These are phyloP conservation scores for Pogonocichla stellata DNA, from an alignment of 2,113 vertebrate species.

Conservation along the genomic window DNA sequence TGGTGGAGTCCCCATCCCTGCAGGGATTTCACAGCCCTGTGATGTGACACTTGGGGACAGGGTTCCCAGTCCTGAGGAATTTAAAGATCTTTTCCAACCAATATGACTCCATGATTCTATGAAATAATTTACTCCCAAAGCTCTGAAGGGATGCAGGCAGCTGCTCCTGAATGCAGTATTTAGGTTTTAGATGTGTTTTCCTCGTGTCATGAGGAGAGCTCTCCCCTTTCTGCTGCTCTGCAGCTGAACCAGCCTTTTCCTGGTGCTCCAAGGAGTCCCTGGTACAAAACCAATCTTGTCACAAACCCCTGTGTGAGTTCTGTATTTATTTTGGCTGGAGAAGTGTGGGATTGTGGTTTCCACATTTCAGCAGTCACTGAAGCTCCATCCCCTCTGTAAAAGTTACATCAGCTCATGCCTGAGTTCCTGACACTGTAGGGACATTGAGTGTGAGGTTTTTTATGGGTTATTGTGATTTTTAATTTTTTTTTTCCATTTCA, in stretches of 20 bases:
- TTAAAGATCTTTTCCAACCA: background rate
- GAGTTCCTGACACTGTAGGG: background rate
- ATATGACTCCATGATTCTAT: background rate
- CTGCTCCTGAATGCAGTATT: background rate
- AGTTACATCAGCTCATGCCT: fast-evolving
- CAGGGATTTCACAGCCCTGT: fast-evolving
- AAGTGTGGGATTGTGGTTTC: background rate
- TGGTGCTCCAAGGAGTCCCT: background rate
- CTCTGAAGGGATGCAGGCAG: background rate
- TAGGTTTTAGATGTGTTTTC: background rate
- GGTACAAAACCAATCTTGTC: background rate
- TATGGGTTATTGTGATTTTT: fast-evolving
- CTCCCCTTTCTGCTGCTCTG: background rate
- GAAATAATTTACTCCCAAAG: background rate
- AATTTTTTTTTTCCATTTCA: background rate
- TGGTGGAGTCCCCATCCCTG: background rate
- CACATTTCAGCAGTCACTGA: background rate
- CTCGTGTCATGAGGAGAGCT: background rate
- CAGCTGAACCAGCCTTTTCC: background rate
- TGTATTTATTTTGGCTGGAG: background rate
- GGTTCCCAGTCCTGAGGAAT: background rate
- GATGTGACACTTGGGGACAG: background rate
- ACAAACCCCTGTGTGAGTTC: background rate
- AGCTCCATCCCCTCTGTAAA: background rate
- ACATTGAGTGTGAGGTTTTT: fast-evolving